A percentile compares a stretch with the other conserved stretches of the same genome.
Evolutionary conservation across 2,888 invertebrate genomes (phyloP).

Genomic region (Microplitis manilae): DNA sequence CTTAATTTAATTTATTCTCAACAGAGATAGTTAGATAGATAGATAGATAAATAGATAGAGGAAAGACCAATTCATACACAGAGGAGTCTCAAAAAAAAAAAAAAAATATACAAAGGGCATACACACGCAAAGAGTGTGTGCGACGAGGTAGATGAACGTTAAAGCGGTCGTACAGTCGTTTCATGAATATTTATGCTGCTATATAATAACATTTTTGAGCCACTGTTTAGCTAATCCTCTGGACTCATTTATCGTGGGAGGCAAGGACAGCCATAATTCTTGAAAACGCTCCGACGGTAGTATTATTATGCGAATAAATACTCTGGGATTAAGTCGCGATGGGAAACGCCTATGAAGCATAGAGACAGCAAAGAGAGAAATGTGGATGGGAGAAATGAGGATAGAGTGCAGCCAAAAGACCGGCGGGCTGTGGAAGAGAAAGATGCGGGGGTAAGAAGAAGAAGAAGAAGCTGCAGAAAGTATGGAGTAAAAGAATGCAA

Average conservation of each 20-base stretch:
- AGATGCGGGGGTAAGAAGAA: slow-evolving; percentile 38
- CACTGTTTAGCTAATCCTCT: slow-evolving; percentile 72
- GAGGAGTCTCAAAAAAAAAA: neutral
- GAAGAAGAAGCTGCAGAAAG: slow-evolving; percentile 37
- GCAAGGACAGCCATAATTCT: slow-evolving; percentile 71
- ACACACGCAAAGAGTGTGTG: slow-evolving; percentile 13
- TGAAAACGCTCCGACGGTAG: slow-evolving; percentile 69
- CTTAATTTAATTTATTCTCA: no score
- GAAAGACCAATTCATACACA: no score
- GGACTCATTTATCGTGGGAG: slow-evolving; percentile 71
- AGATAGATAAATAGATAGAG: no score
- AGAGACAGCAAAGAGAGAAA: slow-evolving; percentile 48
- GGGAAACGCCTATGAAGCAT: slow-evolving; percentile 55
- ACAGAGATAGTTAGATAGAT: no score
- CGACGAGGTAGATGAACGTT: slow-evolving; percentile 50
- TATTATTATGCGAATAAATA: slow-evolving; percentile 71
- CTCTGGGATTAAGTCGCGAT: slow-evolving; percentile 64
- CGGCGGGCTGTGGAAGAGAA: slow-evolving; percentile 24
- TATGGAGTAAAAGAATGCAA: slow-evolving; percentile 28
- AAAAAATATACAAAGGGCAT: slow-evolving; percentile 27
- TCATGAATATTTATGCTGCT: slow-evolving; percentile 72
- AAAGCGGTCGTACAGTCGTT: slow-evolving; percentile 52
- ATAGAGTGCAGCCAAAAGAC: slow-evolving; percentile 28
- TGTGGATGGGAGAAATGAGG: slow-evolving; percentile 26
- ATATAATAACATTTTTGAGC: slow-evolving; percentile 73